A percentile compares a stretch with the other conserved stretches of the same genome.
These are phyloP conservation scores for Montifringilla adamsi DNA, from an alignment of 2,113 vertebrate genomes.

Conservation along the genomic window DNA sequence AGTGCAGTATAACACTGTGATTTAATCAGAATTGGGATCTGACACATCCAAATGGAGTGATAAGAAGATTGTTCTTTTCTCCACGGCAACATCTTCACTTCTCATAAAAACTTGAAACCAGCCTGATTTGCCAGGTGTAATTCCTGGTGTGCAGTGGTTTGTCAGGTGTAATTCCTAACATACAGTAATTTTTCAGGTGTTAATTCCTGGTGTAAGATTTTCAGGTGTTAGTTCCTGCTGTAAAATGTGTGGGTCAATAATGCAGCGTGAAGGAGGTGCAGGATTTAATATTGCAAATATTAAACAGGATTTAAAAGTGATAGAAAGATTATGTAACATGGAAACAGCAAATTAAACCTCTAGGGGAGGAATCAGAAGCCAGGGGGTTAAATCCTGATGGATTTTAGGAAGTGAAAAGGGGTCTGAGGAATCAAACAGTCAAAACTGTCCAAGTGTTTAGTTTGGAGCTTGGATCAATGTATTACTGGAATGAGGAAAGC, in stretches of 20 bases:
- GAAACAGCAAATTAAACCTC: not conserved
- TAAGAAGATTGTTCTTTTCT: not conserved
- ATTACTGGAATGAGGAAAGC: not conserved
- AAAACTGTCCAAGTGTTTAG: not conserved
- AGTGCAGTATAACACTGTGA: not conserved
- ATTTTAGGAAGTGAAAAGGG: not conserved
- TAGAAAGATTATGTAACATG: not conserved
- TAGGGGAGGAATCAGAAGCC: not conserved
- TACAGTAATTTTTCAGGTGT: no score
- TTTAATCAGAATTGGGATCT: not conserved
- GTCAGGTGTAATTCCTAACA: no score
- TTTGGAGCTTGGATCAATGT: not conserved
- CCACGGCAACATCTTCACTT: not conserved
- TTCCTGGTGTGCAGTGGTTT: not conserved
- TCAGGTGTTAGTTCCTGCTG: no score
- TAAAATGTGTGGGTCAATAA: not conserved
- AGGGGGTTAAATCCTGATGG: not conserved
- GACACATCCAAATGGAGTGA: not conserved
- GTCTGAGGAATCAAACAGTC: not conserved
- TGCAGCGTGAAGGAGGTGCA: no score
- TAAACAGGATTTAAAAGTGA: not conserved
- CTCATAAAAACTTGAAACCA: not conserved
- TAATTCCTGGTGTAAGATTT: not conserved
- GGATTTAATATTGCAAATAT: not conserved
- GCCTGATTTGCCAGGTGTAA: not conserved